Conservation (phyloP, 1,140 invertebrate species). For the Elymnias hypermnestra region DNA sequence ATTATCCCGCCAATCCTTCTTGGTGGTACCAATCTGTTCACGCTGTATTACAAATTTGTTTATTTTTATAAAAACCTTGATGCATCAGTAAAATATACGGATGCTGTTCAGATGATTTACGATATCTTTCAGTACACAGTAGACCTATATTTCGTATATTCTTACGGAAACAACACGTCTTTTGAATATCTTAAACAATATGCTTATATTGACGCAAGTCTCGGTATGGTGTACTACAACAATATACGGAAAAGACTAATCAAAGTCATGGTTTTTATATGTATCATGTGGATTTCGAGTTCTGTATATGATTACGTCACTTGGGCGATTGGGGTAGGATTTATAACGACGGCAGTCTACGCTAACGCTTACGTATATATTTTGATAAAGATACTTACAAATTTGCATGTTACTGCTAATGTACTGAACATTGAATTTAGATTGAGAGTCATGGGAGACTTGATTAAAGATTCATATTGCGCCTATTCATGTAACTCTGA, state of each 20-base stretch:
- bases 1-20: slow-evolving; percentile 9
- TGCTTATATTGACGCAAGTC: slow-evolving; percentile 13
- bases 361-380: slow-evolving; percentile 15
- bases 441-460: slow-evolving; percentile 12
- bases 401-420: slow-evolving; percentile 13
- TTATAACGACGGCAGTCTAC: slow-evolving; percentile 1
- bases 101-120: slow-evolving; percentile 39
- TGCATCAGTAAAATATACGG: slow-evolving; percentile 41
- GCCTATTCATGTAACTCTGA: neutral
- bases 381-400: slow-evolving; percentile 22
- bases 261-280: slow-evolving; percentile 5
- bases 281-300: slow-evolving; percentile 8
- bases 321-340: slow-evolving; percentile 11
- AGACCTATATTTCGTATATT: slow-evolving; percentile 41
- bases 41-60: slow-evolving; percentile 32
- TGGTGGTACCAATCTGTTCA: slow-evolving; percentile 19
- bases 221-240: slow-evolving; percentile 9
- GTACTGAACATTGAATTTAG: slow-evolving; percentile 19
- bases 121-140: slow-evolving; percentile 45
- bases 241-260: slow-evolving; percentile 9
- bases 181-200: slow-evolving; percentile 18
- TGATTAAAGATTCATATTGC: slow-evolving; percentile 13
- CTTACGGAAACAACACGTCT: slow-evolving; percentile 29
- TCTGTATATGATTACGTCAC: slow-evolving; percentile 7
- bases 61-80: slow-evolving; percentile 22